Conservation (phyloP, 2,888 invertebrate species). For the Abscondita cerata region DNA sequence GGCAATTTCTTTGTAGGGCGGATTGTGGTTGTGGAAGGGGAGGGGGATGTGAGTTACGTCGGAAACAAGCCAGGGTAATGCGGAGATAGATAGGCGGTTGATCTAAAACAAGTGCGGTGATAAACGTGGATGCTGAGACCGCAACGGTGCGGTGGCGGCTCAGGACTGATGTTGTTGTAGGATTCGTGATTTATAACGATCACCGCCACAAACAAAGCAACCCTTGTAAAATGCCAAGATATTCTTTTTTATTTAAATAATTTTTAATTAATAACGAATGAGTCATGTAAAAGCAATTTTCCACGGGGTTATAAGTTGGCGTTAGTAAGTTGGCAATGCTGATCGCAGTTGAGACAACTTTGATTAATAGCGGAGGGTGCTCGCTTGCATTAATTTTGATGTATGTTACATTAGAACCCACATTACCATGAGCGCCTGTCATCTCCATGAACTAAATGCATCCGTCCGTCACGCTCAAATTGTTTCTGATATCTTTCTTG, state of each 20-base stretch:
- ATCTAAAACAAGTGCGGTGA: constrained; percentile 57
- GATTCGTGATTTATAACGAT: constrained; percentile 57
- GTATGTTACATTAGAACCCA: constrained; percentile 50
- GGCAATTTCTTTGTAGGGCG: constrained; percentile 33
- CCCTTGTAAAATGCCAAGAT: background rate
- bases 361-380: constrained; percentile 43
- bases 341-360: constrained; percentile 40
- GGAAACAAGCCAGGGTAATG: constrained; percentile 39
- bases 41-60: constrained; percentile 26
- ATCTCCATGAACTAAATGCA: constrained; percentile 49
- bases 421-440: constrained; percentile 51
- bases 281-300: constrained; percentile 28
- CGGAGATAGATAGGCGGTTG: constrained; percentile 57
- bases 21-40: constrained; percentile 24
- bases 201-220: constrained; percentile 52
- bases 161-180: constrained; percentile 57
- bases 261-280: constrained; percentile 6
- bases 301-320: constrained; percentile 24
- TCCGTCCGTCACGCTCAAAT: constrained; percentile 48
- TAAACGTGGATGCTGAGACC: constrained; percentile 57
- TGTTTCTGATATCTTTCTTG: constrained; percentile 43
- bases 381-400: constrained; percentile 49
- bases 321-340: constrained; percentile 33
- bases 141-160: constrained; percentile 47
- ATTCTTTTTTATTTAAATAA: no score